Conservation (phyloP, 92 coral and sea anemone species). For the Palythoa caribaeorum region DNA sequence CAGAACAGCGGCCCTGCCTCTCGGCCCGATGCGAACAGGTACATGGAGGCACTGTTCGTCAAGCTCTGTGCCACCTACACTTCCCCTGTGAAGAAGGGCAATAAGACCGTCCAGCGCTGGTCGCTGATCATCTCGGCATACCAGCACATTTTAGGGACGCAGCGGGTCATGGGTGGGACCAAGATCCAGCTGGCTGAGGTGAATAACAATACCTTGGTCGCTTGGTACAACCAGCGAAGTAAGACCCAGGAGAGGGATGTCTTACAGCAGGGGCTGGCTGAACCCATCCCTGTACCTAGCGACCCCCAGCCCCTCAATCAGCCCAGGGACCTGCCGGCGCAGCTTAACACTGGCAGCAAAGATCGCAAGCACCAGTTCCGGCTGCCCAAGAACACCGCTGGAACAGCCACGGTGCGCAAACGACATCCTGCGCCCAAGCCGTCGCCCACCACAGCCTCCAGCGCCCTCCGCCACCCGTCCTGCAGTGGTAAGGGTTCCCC, state of each 20-base stretch:
- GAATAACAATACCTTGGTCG: too few relatives aligned
- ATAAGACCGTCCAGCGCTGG: conserved; percentile 45
- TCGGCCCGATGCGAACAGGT: conserved; percentile 51
- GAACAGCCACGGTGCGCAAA: not conserved
- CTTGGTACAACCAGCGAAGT: too few relatives aligned
- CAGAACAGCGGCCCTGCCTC: too few relatives aligned
- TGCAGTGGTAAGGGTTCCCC: too few relatives aligned
- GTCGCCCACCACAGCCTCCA: not conserved
- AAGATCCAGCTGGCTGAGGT: too few relatives aligned
- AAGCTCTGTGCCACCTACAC: conserved; percentile 63
- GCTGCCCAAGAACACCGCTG: not conserved
- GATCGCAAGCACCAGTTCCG: not conserved
- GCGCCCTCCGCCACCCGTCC: not conserved
- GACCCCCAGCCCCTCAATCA: not conserved
- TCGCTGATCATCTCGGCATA: conserved; percentile 48
- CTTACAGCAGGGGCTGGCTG: not conserved
- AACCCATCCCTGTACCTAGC: not conserved
- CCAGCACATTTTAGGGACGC: conserved; percentile 50
- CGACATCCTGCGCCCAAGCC: not conserved
- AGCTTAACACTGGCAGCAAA: not conserved
- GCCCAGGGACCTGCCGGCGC: not conserved
- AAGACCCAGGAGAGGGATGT: too few relatives aligned
- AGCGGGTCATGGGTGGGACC: not conserved
- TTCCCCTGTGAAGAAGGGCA: conserved; percentile 30
- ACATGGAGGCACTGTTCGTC: conserved; percentile 62